phyloP scores from a whole-genome alignment of 2,888 invertebrate species.

The Azorinus chamasolen region DNA sequence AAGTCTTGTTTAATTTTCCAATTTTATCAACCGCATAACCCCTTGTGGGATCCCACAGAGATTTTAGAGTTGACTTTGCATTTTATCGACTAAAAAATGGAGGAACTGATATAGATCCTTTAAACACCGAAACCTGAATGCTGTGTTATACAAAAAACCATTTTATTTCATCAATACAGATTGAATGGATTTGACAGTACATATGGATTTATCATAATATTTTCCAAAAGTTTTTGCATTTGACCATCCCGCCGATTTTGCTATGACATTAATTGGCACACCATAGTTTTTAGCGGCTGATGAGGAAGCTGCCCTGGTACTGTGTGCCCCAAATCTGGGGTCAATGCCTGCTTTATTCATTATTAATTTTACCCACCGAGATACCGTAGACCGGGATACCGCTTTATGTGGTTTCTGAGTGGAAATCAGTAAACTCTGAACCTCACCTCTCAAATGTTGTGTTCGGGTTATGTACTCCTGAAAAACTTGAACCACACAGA shows the following conservation, averaged over 20 bases:
- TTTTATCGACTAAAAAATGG: neutral
- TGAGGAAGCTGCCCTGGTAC: conserved; percentile 39
- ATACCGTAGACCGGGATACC: conserved; percentile 36
- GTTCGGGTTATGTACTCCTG: conserved; percentile 36
- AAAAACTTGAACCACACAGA: conserved; percentile 34
- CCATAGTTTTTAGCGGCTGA: conserved; percentile 13
- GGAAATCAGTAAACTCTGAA: conserved; percentile 18
- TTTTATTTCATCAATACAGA: conserved; percentile 3
- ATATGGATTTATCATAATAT: conserved; percentile 25
- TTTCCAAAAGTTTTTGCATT: conserved; percentile 15
- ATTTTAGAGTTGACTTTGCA: conserved; percentile 47
- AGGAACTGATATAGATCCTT: too few relatives aligned
- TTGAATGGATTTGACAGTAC: too few relatives aligned
- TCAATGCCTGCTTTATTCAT: conserved; percentile 40
- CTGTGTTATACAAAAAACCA: neutral
- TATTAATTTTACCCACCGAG: conserved; percentile 48
- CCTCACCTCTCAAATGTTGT: conserved; percentile 1
- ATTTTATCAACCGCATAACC: conserved; percentile 43
- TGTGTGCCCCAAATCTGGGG: conserved; percentile 42
- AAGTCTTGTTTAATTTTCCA: conserved; percentile 48
- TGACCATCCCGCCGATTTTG: conserved; percentile 39
- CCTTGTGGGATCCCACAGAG: conserved; percentile 48
- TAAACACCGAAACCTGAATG: too few relatives aligned
- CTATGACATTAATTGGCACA: conserved; percentile 4
- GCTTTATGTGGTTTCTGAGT: conserved; percentile 24